Evolutionary conservation across 2,113 vertebrate genomes (phyloP).

Genomic region (Cynopterus brachyotis): DNA sequence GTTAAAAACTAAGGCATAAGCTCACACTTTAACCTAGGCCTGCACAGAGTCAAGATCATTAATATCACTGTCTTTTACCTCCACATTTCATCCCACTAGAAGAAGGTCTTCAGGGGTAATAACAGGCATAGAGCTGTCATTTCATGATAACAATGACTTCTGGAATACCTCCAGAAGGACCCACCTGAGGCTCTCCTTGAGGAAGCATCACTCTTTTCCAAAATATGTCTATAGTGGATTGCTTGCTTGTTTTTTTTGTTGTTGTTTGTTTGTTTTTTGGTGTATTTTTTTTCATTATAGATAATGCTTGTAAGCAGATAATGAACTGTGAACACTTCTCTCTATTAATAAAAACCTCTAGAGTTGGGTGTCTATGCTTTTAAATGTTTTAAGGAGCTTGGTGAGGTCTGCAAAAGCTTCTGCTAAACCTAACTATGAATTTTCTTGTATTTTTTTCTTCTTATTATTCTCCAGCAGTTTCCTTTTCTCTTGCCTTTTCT

Average conservation of each 20-base stretch:
- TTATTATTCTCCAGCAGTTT: background rate
- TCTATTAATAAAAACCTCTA: background rate
- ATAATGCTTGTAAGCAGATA: background rate
- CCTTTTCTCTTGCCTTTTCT: background rate
- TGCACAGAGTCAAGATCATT: background rate
- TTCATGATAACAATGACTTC: background rate
- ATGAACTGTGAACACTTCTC: background rate
- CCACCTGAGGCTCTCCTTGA: background rate
- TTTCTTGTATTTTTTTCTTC: background rate
- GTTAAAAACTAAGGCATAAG: background rate
- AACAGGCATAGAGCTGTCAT: background rate
- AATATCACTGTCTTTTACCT: background rate
- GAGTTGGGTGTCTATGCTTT: background rate
- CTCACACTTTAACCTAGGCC: background rate
- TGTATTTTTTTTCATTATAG: background rate
- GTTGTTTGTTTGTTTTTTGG: background rate
- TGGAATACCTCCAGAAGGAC: background rate
- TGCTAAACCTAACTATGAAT: background rate
- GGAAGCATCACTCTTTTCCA: background rate
- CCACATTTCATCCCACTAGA: background rate
- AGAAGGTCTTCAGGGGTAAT: background rate
- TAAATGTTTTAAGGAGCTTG: background rate
- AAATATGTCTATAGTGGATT: background rate
- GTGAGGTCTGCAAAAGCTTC: background rate
- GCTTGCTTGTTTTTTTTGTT: background rate